Conservation (phyloP, 2,797 vertebrate species). For the Uromys caudimaculatus region DNA sequence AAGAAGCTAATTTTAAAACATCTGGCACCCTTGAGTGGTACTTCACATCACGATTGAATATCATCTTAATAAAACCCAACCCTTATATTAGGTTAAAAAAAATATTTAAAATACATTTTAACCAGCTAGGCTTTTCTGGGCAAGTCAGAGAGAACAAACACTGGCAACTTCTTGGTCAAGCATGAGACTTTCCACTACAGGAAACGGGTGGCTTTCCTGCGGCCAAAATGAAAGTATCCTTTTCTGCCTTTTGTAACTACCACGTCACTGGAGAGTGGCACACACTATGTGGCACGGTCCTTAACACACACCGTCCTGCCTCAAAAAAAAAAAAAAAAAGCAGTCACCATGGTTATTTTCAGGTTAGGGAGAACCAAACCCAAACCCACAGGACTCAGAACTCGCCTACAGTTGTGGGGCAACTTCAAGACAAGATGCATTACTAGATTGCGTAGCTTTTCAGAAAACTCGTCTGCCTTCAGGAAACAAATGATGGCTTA, state of each 20-base stretch:
- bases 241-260: constrained; percentile 45
- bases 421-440: neutral
- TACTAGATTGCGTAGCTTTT: constrained; percentile 56
- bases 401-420: neutral
- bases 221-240: constrained; percentile 76
- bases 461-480: constrained; percentile 62
- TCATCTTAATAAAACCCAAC: constrained; percentile 73
- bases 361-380: neutral
- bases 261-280: neutral
- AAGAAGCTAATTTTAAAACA: constrained; percentile 75
- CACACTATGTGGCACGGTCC: neutral
- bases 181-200: constrained; percentile 53
- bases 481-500: neutral
- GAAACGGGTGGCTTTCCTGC: constrained; percentile 63
- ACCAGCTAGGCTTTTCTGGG: constrained; percentile 58
- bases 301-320: neutral
- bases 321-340: neutral
- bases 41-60: constrained; percentile 72
- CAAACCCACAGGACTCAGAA: neutral
- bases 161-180: constrained; percentile 60
- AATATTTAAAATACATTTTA: constrained; percentile 51
- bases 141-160: neutral
- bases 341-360: neutral
- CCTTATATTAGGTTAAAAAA: constrained; percentile 58
- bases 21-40: constrained; percentile 80